phyloP scores from a whole-genome alignment of 2,113 vertebrate species.

The Podarcis raffonei region DNA sequence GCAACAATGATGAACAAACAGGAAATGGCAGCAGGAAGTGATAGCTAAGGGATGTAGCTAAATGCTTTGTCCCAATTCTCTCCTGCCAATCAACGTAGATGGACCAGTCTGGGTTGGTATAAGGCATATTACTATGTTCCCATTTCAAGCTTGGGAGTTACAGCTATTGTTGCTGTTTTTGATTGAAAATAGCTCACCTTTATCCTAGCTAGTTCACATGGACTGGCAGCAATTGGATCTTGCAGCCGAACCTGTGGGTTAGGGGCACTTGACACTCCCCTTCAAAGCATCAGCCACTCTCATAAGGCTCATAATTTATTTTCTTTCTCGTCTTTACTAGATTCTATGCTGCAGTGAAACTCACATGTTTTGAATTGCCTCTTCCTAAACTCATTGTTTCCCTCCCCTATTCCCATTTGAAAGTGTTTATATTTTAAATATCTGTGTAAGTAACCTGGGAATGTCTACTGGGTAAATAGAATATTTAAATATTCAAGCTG shows the following conservation, averaged over 20 bases:
- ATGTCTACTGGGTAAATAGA: slow-evolving; percentile 41
- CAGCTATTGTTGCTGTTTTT: background rate
- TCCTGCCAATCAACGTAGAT: no score
- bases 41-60: no score
- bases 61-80: no score
- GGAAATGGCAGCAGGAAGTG: background rate
- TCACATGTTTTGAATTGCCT: slow-evolving; percentile 46
- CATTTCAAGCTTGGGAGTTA: background rate
- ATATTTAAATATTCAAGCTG: slow-evolving; percentile 59
- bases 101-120: no score
- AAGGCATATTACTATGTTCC: no score
- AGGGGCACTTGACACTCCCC: background rate
- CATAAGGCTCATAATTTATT: background rate
- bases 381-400: slow-evolving; percentile 55
- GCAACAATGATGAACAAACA: background rate
- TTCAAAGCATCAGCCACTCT: slow-evolving; percentile 24
- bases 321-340: background rate
- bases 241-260: no score
- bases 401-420: slow-evolving; percentile 21
- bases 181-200: no score
- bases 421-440: slow-evolving; percentile 44
- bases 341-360: slow-evolving; percentile 29
- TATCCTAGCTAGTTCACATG: background rate
- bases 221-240: background rate
- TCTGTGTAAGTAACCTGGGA: slow-evolving; percentile 23